phyloP scores from a whole-genome alignment of 2,113 vertebrate genomes.

The Balaeniceps rex region DNA sequence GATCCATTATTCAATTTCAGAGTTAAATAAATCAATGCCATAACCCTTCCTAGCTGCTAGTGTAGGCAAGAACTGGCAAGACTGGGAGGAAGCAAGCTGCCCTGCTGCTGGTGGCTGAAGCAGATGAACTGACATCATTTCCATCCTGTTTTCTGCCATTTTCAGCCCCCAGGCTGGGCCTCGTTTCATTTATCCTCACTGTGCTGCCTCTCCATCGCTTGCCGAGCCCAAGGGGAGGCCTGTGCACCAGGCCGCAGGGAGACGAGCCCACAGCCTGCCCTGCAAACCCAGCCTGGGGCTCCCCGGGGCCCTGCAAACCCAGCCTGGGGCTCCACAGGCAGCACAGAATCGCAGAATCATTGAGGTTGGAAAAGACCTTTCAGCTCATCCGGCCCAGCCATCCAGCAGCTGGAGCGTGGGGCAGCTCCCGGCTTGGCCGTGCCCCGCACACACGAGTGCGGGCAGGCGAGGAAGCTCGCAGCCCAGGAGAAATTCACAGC shows the following conservation, averaged over 20 bases:
- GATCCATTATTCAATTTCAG: neutral
- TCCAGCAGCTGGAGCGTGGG: neutral
- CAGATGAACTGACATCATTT: neutral
- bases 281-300: neutral
- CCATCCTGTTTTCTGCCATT: neutral
- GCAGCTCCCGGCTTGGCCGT: neutral
- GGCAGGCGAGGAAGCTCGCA: neutral
- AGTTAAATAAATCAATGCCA: constrained; percentile 1
- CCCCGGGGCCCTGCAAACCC: neutral
- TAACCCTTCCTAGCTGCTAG: neutral
- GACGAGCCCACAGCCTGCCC: neutral
- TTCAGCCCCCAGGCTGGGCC: neutral
- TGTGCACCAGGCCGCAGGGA: neutral
- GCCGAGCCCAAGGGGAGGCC: neutral
- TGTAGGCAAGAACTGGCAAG: constrained; percentile 10
- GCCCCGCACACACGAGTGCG: fast-evolving
- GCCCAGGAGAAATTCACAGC: neutral
- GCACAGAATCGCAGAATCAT: neutral
- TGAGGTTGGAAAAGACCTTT: neutral
- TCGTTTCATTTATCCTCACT: neutral
- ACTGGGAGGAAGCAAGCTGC: neutral
- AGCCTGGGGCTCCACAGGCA: too few species aligned
- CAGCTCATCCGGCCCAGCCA: neutral
- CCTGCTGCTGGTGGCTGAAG: neutral
- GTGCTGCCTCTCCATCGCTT: fast-evolving